Evolutionary conservation across 2,113 vertebrate species (phyloP).

Genomic region (Ptilorrhoa leucosticta): DNA sequence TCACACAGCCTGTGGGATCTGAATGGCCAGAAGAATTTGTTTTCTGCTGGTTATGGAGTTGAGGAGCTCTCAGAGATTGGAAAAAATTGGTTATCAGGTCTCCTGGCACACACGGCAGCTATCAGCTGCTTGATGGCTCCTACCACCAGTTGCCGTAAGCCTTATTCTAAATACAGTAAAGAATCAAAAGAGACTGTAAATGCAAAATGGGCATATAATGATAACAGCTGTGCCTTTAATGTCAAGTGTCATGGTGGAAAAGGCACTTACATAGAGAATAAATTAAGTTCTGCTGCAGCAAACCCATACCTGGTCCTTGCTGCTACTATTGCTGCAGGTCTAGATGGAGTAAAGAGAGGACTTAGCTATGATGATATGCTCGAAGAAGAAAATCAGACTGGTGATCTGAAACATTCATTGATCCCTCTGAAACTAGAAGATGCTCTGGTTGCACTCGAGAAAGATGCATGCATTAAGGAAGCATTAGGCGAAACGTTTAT

Average conservation of each 20-base stretch:
- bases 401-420: slow-evolving; percentile 51
- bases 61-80: slow-evolving; percentile 80
- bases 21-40: slow-evolving; percentile 78
- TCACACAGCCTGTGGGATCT: slow-evolving; percentile 90
- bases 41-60: slow-evolving; percentile 62
- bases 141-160: slow-evolving; percentile 79
- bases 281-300: slow-evolving; percentile 86
- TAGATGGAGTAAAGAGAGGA: slow-evolving; percentile 83
- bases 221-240: slow-evolving; percentile 89
- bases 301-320: slow-evolving; percentile 91
- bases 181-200: slow-evolving; percentile 77
- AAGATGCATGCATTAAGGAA: slow-evolving; percentile 78
- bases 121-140: slow-evolving; percentile 91
- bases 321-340: slow-evolving; percentile 85
- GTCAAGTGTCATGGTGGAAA: slow-evolving; percentile 83
- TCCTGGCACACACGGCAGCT: slow-evolving; percentile 85
- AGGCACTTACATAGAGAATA: slow-evolving; percentile 85
- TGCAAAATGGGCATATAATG: slow-evolving; percentile 83
- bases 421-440: slow-evolving; percentile 88
- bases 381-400: slow-evolving; percentile 58
- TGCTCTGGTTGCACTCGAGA: slow-evolving; percentile 79
- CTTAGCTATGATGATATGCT: slow-evolving; percentile 60
- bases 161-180: slow-evolving; percentile 77
- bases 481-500: slow-evolving; percentile 87
- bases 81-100: slow-evolving; percentile 85